Percentiles rank a stretch among this genome's conserved stretches.
These are phyloP conservation scores for Buceros bicornis DNA, from an alignment of 2,797 vertebrate genomes.

Conservation along the genomic window DNA sequence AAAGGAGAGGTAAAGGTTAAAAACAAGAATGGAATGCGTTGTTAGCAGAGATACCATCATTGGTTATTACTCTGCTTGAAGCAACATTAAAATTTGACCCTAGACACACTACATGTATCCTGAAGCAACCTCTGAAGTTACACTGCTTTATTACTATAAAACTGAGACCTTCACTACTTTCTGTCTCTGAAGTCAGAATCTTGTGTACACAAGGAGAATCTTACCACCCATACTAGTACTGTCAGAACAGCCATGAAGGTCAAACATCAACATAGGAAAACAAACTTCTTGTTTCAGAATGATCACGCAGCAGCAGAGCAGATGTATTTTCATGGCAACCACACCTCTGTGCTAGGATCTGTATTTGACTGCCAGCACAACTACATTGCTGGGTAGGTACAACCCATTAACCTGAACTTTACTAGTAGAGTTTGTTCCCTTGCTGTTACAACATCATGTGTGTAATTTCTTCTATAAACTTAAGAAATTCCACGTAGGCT, in stretches of 20 bases:
- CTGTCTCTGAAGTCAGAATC: not conserved
- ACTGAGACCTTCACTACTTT: not conserved
- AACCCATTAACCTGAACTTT: not conserved
- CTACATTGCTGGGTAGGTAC: not conserved
- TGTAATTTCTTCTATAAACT: not conserved
- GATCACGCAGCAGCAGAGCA: not conserved
- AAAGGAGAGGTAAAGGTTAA: not conserved
- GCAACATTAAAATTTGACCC: not conserved
- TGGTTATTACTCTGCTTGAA: not conserved
- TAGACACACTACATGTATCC: not conserved
- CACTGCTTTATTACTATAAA: not conserved
- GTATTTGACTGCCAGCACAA: not conserved
- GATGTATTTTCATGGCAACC: not conserved
- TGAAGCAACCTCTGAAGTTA: not conserved
- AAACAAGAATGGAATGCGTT: not conserved
- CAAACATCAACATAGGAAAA: not conserved
- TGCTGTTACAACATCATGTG: not conserved
- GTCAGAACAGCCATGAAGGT: not conserved
- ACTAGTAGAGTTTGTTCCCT: not conserved
- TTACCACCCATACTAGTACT: not conserved
- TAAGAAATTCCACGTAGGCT: not conserved
- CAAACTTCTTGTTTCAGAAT: not conserved
- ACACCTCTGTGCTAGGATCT: not conserved
- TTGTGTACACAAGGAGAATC: not conserved
- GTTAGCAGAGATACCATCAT: not conserved